Conservation (phyloP, 2,888 invertebrate genomes). For the Eurois occulta region DNA sequence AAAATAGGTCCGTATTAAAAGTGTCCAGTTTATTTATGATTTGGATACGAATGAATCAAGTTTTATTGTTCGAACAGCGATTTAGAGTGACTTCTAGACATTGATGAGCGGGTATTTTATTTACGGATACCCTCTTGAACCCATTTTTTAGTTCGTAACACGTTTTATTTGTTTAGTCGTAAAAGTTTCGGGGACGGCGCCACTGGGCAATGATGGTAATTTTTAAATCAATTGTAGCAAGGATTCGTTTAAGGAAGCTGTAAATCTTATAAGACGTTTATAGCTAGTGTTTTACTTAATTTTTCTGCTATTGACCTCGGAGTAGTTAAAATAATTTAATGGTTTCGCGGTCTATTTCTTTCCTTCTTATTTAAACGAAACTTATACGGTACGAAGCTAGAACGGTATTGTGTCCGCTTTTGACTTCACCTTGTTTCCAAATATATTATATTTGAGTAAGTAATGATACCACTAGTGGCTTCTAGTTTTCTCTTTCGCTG, state of each 20-base stretch:
- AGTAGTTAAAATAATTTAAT: constrained; percentile 27
- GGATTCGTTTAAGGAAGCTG: constrained; percentile 51
- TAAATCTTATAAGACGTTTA: constrained; percentile 60
- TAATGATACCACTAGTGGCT: too few relatives aligned
- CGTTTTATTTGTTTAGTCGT: constrained; percentile 76
- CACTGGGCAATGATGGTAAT: constrained; percentile 68
- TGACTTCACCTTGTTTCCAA: not conserved
- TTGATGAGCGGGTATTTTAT: constrained; percentile 81
- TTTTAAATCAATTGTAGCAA: constrained; percentile 66
- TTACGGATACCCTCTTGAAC: constrained; percentile 83
- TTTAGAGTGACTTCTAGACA: constrained; percentile 78
- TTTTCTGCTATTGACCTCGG: constrained; percentile 49
- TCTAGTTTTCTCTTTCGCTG: not conserved
- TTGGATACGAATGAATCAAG: constrained; percentile 80
- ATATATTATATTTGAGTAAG: not conserved
- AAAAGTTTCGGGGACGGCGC: constrained; percentile 73
- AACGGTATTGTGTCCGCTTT: not conserved
- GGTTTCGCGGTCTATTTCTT: constrained; percentile 15
- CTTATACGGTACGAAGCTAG: not conserved
- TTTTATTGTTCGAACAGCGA: constrained; percentile 83
- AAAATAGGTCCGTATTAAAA: constrained; percentile 86
- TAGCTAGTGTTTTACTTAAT: constrained; percentile 38
- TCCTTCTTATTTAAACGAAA: not conserved
- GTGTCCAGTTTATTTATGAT: constrained; percentile 85
- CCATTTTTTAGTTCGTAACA: constrained; percentile 81